Percentiles rank a stretch among this genome's conserved stretches.
Conservation (phyloP, 23 tunicate genomes). For the Styela clava region DNA sequence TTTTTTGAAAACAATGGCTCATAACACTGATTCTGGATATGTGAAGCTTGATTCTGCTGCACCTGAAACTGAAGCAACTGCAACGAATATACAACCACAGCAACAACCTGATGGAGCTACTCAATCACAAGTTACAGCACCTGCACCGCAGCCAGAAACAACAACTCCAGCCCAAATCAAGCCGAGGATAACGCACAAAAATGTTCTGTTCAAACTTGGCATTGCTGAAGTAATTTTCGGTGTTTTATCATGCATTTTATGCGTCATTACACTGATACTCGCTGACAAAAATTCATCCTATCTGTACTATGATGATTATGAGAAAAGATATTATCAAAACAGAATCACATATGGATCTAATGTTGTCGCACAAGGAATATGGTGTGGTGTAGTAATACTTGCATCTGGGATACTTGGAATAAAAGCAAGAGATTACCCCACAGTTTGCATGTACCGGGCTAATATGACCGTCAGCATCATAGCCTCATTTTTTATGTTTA, state of each 20-base stretch:
- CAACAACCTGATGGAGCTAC: no score
- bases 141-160: neutral
- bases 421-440: neutral
- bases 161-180: neutral
- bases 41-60: no score
- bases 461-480: neutral
- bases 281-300: neutral
- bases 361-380: neutral
- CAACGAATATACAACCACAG: no score
- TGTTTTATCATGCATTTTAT: neutral
- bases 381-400: neutral
- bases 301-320: neutral
- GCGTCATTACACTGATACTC: neutral
- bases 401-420: neutral
- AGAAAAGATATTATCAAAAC: neutral
- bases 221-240: neutral
- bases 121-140: no score
- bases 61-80: no score
- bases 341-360: neutral
- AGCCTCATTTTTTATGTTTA: neutral
- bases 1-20: no score
- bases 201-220: neutral
- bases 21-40: no score
- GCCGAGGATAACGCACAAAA: neutral
- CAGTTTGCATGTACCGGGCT: constrained; percentile 7